Percentiles rank a stretch among this genome's conserved stretches.
Conservation (phyloP, 2,797 vertebrate species). For the Semotilus atromaculatus region DNA sequence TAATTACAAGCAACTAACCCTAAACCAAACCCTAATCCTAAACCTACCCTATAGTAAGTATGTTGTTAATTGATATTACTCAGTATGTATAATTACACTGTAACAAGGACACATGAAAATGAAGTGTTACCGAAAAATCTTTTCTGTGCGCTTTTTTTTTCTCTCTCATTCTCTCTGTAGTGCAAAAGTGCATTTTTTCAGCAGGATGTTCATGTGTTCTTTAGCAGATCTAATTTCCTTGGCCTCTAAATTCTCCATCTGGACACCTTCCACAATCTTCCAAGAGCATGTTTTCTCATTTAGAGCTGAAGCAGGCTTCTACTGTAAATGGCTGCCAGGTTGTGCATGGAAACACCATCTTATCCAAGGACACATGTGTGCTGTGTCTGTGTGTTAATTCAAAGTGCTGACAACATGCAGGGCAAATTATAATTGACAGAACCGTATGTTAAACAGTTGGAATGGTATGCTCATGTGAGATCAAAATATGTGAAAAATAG, state of each 20-base stretch:
- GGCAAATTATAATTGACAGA: slow-evolving; percentile 6
- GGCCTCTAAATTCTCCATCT: background rate
- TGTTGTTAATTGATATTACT: background rate
- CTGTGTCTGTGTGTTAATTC: background rate
- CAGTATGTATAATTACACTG: background rate
- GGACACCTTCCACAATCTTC: slow-evolving; percentile 4
- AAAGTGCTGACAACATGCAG: slow-evolving; percentile 16
- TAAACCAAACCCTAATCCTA: background rate
- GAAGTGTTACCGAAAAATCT: background rate
- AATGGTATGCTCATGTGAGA: background rate
- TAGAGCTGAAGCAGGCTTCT: slow-evolving; percentile 2
- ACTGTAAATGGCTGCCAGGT: background rate
- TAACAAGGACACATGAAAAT: background rate
- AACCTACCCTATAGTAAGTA: background rate
- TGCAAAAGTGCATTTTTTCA: background rate
- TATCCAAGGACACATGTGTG: background rate
- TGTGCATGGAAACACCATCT: background rate
- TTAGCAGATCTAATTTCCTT: background rate
- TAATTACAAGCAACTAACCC: background rate
- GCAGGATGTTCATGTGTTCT: slow-evolving; percentile 20
- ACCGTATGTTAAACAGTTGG: background rate
- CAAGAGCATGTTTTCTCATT: slow-evolving; percentile 8
- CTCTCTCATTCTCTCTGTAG: slow-evolving; percentile 1
- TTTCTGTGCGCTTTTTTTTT: background rate
- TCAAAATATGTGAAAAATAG: background rate